Conservation (phyloP, 2,797 vertebrate species). For the Microctenopoma lineatum region DNA sequence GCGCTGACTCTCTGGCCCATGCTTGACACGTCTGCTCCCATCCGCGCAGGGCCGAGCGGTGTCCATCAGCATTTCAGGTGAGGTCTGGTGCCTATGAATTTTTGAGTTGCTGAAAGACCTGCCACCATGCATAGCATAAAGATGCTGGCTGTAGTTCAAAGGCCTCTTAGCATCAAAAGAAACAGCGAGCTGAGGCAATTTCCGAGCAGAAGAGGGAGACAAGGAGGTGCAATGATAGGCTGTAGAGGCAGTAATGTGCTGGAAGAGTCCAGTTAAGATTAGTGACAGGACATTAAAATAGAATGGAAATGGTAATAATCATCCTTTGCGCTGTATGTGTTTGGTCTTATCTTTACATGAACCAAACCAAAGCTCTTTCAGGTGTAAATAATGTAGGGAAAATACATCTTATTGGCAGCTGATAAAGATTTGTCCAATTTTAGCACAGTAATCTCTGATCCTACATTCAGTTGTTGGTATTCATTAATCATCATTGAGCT, state of each 20-base stretch:
- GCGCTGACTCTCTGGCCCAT: constrained; percentile 18
- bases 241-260: constrained; percentile 13
- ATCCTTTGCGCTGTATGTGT: constrained; percentile 1
- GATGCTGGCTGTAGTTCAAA: constrained; percentile 75
- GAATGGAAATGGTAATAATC: constrained; percentile 8
- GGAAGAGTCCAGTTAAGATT: constrained; percentile 20
- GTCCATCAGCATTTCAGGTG: constrained; percentile 70
- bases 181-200: constrained; percentile 57
- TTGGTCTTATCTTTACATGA: constrained; percentile 10
- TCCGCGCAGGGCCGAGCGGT: constrained; percentile 19
- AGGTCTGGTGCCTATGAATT: constrained; percentile 71
- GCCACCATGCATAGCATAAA: constrained; percentile 53
- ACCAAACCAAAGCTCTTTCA: constrained; percentile 1
- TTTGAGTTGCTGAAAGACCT: constrained; percentile 66
- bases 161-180: constrained; percentile 76
- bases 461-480: constrained; percentile 29
- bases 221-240: constrained; percentile 8
- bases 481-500: constrained; percentile 59
- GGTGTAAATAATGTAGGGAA: constrained; percentile 22
- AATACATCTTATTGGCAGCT: constrained; percentile 23
- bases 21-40: constrained; percentile 41
- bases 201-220: constrained; percentile 30
- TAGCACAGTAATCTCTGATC: constrained; percentile 30
- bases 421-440: constrained; percentile 43
- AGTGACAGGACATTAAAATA: constrained; percentile 25